Evolutionary conservation across 37 sponge, comb jelly and placozoan species (phyloP).

Genomic region (Chondrilla cf. caribensis): DNA sequence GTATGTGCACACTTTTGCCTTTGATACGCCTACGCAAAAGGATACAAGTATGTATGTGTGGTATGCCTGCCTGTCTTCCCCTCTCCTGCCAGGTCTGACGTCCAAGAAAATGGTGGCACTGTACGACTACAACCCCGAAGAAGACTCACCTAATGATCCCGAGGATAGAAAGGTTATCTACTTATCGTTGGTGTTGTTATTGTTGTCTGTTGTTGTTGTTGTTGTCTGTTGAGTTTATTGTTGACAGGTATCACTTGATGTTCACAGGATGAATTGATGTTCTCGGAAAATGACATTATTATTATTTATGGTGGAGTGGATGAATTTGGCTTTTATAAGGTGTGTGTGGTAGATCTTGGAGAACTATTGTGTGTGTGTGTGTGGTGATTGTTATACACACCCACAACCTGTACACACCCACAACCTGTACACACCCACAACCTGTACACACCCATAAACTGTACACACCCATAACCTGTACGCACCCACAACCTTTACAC

Average conservation of each 20-base stretch:
- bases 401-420: too few relatives aligned
- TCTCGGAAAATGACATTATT: slow-evolving; percentile 47
- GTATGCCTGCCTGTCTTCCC: background rate
- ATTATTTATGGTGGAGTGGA: slow-evolving; percentile 50
- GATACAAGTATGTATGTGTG: background rate
- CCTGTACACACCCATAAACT: too few relatives aligned
- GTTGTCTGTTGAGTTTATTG: background rate
- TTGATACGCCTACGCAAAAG: too few relatives aligned
- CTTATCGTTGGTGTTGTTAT: background rate
- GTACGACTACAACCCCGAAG: slow-evolving; percentile 49
- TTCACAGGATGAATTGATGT: slow-evolving; percentile 43
- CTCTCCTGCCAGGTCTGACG: background rate
- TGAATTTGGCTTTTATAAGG: slow-evolving; percentile 50
- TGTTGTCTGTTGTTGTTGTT: background rate
- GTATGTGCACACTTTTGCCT: too few relatives aligned
- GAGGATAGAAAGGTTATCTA: background rate
- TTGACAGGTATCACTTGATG: background rate
- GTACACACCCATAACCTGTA: too few relatives aligned
- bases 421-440: too few relatives aligned
- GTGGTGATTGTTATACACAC: too few relatives aligned
- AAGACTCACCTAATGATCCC: slow-evolving; percentile 56
- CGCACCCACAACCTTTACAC: too few relatives aligned
- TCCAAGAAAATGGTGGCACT: slow-evolving; percentile 41
- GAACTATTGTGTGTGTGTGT: too few relatives aligned
- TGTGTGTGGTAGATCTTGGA: background rate